A percentile compares a stretch with the other conserved stretches of the same genome.
Evolutionary conservation across 2,113 vertebrate genomes (phyloP).

Genomic region (Leptocoma aspasia): DNA sequence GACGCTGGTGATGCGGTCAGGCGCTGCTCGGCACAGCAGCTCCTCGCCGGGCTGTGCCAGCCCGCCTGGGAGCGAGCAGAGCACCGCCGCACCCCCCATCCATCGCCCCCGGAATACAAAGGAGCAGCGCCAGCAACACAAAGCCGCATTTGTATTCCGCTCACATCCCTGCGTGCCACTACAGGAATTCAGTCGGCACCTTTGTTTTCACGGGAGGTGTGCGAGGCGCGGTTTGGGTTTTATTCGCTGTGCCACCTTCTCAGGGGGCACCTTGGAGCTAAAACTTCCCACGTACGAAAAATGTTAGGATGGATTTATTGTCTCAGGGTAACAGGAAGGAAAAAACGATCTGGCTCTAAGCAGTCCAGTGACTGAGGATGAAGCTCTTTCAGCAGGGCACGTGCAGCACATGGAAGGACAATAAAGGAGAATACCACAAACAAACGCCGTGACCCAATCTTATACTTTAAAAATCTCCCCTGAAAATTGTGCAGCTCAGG

Average conservation of each 20-base stretch:
- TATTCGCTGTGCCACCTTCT: background rate
- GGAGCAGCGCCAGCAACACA: background rate
- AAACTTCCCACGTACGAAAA: background rate
- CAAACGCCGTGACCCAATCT: accelerated
- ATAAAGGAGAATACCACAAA: background rate
- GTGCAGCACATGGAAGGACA: background rate
- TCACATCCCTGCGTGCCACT: background rate
- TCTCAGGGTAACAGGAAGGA: background rate
- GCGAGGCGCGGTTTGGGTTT: background rate
- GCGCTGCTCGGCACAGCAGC: constrained; percentile 41
- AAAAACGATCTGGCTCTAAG: background rate
- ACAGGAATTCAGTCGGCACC: background rate
- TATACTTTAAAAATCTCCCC: background rate
- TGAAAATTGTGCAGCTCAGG: background rate
- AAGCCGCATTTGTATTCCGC: background rate
- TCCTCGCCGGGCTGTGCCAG: constrained; percentile 49
- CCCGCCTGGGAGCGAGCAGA: background rate
- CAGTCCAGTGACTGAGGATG: background rate
- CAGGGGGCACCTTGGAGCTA: background rate
- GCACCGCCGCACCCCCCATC: background rate
- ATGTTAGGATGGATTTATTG: background rate
- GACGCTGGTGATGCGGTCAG: constrained; percentile 72
- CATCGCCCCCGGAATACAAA: background rate
- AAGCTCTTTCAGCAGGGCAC: background rate
- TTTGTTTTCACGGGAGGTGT: background rate